Conservation (phyloP, 2,888 invertebrate genomes). For the Dermolepida albohirtum region DNA sequence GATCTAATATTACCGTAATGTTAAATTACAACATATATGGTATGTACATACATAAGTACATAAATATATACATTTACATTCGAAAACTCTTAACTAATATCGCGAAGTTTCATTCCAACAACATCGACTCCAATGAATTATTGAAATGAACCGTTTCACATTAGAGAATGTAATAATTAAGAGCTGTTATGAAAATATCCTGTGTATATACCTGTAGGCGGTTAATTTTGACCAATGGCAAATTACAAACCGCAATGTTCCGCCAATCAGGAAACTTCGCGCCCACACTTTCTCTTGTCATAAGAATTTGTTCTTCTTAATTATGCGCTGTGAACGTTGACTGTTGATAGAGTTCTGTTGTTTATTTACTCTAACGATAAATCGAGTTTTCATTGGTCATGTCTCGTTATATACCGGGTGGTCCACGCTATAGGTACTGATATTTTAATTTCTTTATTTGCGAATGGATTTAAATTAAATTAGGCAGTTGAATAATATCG, state of each 20-base stretch:
- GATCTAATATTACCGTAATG: too few species aligned
- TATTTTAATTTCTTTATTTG: too few species aligned
- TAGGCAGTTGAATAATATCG: too few species aligned
- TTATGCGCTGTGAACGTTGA: constrained; percentile 16
- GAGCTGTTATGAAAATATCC: constrained; percentile 28
- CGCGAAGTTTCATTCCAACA: too few species aligned
- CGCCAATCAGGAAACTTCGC: constrained; percentile 46
- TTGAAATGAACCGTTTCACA: constrained; percentile 7
- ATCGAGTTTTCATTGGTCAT: background rate
- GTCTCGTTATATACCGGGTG: background rate
- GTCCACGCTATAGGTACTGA: too few species aligned
- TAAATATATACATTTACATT: too few species aligned
- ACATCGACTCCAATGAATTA: too few species aligned
- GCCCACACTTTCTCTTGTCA: constrained; percentile 48
- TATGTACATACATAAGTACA: too few species aligned
- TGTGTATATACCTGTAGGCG: constrained; percentile 43
- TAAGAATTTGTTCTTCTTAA: constrained; percentile 42
- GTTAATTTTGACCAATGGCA: constrained; percentile 46
- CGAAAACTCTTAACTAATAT: too few species aligned
- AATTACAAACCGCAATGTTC: constrained; percentile 42
- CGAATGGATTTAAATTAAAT: too few species aligned
- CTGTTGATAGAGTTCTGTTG: constrained; percentile 10
- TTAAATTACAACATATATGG: too few species aligned
- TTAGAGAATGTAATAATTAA: constrained; percentile 15
- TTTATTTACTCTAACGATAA: background rate